Conservation (phyloP, 1,140 invertebrate species). For the Ceratosolen solmsi region DNA sequence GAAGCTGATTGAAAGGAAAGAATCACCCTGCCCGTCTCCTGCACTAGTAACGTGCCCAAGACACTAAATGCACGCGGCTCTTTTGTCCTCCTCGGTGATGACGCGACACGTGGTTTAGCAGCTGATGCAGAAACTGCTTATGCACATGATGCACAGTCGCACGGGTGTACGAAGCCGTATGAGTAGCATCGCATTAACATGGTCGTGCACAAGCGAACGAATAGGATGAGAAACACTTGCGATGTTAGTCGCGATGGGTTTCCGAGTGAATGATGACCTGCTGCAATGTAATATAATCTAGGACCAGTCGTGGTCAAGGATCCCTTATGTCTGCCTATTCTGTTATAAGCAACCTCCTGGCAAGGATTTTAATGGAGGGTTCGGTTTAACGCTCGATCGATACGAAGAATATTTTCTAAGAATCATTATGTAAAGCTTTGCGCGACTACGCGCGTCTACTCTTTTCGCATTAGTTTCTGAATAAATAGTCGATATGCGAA, state of each 20-base stretch:
- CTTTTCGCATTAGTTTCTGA: too few relatives aligned
- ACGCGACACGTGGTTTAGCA: slow-evolving; percentile 7
- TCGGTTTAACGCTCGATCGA: background rate
- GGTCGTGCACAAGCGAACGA: slow-evolving; percentile 19
- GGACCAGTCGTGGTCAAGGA: slow-evolving; percentile 35
- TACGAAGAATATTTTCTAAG: background rate
- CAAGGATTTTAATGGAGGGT: background rate
- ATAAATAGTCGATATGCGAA: too few relatives aligned
- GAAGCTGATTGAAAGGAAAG: background rate
- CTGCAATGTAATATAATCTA: background rate
- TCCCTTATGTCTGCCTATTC: background rate
- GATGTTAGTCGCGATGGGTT: slow-evolving; percentile 34
- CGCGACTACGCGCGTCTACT: background rate
- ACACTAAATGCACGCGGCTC: background rate
- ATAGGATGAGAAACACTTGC: slow-evolving; percentile 12
- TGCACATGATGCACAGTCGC: background rate
- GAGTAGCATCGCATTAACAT: slow-evolving; percentile 9
- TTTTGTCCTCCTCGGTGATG: background rate
- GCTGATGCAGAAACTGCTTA: background rate
- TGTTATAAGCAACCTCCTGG: background rate
- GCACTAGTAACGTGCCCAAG: background rate
- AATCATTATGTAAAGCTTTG: too few relatives aligned
- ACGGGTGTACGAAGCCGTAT: background rate
- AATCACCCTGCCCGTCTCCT: background rate
- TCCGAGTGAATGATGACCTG: background rate